phyloP scores from a whole-genome alignment of 2,888 invertebrate genomes.

The Heliconius ethilla region DNA sequence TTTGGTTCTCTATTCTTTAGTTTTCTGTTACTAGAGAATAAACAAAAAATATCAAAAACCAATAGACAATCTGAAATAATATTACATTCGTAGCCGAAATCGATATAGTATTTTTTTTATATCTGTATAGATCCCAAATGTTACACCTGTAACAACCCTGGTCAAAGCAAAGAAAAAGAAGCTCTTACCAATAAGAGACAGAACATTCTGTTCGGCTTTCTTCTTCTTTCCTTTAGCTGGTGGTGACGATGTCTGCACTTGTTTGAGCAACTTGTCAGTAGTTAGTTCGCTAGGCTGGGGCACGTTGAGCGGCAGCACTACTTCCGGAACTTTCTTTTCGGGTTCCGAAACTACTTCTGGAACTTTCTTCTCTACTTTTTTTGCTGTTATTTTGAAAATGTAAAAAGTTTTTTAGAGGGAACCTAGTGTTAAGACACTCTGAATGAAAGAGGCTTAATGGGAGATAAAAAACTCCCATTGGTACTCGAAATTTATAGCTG shows the following conservation, averaged over 20 bases:
- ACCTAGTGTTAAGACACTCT: too few relatives aligned
- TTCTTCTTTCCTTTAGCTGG: slow-evolving; percentile 72
- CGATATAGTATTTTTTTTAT: too few relatives aligned
- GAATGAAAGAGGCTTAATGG: too few relatives aligned
- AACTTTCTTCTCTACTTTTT: slow-evolving; percentile 67
- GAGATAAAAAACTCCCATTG: too few relatives aligned
- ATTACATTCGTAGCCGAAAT: too few relatives aligned
- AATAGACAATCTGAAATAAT: too few relatives aligned
- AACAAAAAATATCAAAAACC: too few relatives aligned
- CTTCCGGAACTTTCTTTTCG: slow-evolving; percentile 65
- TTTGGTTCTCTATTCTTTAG: too few relatives aligned
- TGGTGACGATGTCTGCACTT: slow-evolving; percentile 62
- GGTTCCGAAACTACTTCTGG: slow-evolving; percentile 56
- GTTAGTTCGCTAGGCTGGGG: slow-evolving; percentile 75
- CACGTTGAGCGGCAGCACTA: slow-evolving; percentile 68
- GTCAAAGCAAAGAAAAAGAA: neutral
- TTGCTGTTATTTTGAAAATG: slow-evolving; percentile 55
- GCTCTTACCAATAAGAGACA: slow-evolving; percentile 70
- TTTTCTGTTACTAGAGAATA: too few relatives aligned
- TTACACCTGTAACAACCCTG: too few relatives aligned
- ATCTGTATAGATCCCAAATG: too few relatives aligned
- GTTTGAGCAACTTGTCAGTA: slow-evolving; percentile 72
- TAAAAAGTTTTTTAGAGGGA: neutral
- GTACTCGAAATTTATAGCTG: too few relatives aligned
- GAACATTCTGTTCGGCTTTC: slow-evolving; percentile 69